phyloP scores from a whole-genome alignment of 2,113 vertebrate species.

The Cygnus atratus region DNA sequence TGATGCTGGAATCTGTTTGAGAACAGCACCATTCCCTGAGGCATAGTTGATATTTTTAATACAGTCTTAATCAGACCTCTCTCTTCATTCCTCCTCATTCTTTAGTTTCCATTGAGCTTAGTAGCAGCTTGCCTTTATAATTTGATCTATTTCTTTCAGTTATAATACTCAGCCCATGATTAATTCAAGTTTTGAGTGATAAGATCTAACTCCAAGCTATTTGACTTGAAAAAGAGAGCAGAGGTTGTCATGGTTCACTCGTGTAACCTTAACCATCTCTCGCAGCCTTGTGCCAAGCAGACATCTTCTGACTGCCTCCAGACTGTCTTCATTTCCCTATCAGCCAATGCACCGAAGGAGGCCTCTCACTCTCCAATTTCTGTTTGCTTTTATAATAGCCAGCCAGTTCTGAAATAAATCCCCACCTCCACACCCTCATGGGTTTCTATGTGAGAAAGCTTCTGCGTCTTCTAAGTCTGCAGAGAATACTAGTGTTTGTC shows the following conservation, averaged over 20 bases:
- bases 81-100: background rate
- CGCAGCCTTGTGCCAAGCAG: background rate
- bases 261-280: background rate
- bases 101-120: background rate
- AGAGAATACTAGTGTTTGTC: background rate
- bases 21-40: background rate
- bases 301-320: background rate
- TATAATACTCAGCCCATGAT: background rate
- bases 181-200: constrained; percentile 40
- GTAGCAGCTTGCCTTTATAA: constrained; percentile 25
- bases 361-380: background rate
- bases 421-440: background rate
- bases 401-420: background rate
- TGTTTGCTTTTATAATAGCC: constrained; percentile 1
- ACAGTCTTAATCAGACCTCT: background rate
- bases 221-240: constrained; percentile 42
- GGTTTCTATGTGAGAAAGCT: background rate
- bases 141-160: background rate
- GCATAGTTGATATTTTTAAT: background rate
- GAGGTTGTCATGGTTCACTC: constrained; percentile 1
- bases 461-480: background rate
- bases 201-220: constrained; percentile 28
- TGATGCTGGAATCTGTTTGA: constrained; percentile 7
- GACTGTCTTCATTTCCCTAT: background rate
- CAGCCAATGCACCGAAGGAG: background rate